These are phyloP conservation scores for Polylopha cassiicola DNA, from an alignment of 2,888 invertebrate genomes.

Conservation along the genomic window DNA sequence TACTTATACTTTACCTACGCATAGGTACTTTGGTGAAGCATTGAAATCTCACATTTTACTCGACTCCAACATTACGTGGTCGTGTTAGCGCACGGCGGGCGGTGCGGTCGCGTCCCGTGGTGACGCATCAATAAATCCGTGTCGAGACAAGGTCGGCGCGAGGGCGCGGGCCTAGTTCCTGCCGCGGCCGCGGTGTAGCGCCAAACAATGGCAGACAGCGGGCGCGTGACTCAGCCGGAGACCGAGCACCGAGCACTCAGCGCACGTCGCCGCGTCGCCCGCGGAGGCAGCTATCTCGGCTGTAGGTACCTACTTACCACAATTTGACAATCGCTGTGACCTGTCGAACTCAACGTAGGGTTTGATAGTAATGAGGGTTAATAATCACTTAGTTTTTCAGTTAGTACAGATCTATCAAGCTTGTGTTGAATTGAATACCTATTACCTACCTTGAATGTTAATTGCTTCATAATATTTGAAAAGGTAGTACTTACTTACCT, in stretches of 20 bases:
- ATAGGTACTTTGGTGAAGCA: conserved; percentile 1
- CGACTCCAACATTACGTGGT: conserved; percentile 20
- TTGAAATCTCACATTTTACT: conserved; percentile 36
- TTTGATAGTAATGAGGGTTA: too few species aligned
- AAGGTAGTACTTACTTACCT: too few species aligned
- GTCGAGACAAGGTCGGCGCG: conserved; percentile 71
- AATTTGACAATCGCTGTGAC: too few species aligned
- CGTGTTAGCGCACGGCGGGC: conserved; percentile 22
- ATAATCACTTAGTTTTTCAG: too few species aligned
- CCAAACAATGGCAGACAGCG: conserved; percentile 55
- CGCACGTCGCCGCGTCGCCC: conserved; percentile 1
- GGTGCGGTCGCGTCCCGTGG: conserved; percentile 40
- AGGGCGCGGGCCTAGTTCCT: conserved; percentile 64
- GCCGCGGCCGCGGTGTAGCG: conserved; percentile 37
- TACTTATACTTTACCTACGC: too few species aligned
- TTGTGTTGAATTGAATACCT: too few species aligned
- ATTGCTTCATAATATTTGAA: too few species aligned
- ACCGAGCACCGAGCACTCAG: conserved; percentile 6
- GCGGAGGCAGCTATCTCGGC: background rate
- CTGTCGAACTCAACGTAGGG: too few species aligned
- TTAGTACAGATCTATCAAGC: too few species aligned
- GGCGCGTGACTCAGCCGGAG: conserved; percentile 53
- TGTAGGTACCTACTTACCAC: too few species aligned
- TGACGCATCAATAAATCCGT: conserved; percentile 73
- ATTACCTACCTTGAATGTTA: too few species aligned